These are phyloP conservation scores for Helarctos malayanus DNA, from an alignment of 2,797 vertebrate genomes.

Conservation along the genomic window DNA sequence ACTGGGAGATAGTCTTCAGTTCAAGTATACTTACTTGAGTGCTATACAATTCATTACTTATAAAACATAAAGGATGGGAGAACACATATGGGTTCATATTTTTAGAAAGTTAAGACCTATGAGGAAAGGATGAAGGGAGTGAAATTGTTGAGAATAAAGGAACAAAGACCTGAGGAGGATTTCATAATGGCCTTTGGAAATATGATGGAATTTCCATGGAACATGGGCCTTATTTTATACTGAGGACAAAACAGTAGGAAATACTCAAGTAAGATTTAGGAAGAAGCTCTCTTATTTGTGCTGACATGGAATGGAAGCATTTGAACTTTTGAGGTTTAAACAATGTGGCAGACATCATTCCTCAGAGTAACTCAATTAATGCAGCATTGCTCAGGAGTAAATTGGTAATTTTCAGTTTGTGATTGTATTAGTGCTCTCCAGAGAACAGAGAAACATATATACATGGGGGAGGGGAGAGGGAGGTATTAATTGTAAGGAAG, in stretches of 20 bases:
- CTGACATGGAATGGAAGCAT: neutral
- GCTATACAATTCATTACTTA: neutral
- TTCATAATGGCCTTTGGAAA: slow-evolving; percentile 33
- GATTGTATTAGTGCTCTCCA: neutral
- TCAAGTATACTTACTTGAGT: neutral
- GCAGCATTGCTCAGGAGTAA: slow-evolving; percentile 8
- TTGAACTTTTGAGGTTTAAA: slow-evolving; percentile 47
- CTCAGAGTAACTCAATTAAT: neutral
- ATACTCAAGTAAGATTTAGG: neutral
- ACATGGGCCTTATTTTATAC: neutral
- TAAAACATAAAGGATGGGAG: neutral
- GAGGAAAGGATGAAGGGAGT: slow-evolving; percentile 35
- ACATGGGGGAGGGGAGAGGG: no score
- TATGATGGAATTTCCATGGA: neutral
- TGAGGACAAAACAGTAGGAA: neutral
- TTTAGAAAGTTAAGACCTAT: neutral
- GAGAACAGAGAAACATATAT: neutral
- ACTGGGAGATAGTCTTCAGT: neutral
- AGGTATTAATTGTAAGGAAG: neutral
- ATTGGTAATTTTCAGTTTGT: slow-evolving; percentile 17
- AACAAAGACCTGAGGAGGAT: neutral
- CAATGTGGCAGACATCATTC: neutral
- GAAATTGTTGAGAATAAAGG: slow-evolving; percentile 51
- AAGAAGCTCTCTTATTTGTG: neutral
- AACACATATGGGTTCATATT: neutral